These are phyloP conservation scores for Hypotaenidia philippensis DNA, from an alignment of 2,797 vertebrate species.

Conservation along the genomic window DNA sequence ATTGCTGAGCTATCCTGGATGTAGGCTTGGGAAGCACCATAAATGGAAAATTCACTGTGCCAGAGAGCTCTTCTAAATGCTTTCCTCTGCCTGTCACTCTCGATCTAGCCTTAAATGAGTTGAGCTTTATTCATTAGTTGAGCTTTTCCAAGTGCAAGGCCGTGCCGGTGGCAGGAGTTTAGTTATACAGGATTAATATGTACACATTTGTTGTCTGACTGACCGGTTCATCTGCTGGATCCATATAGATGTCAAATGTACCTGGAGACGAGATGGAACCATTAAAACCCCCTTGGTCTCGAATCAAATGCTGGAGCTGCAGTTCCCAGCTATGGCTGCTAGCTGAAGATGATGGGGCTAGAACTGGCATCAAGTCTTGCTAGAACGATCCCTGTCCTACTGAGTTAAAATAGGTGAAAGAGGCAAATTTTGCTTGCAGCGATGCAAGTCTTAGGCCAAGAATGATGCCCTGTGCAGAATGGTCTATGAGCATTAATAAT, in stretches of 20 bases:
- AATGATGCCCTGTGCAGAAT: background rate
- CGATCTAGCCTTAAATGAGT: background rate
- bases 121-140: background rate
- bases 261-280: background rate
- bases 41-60: background rate
- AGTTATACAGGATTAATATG: rapidly evolving
- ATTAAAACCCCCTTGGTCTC: background rate
- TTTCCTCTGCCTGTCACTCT: background rate
- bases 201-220: background rate
- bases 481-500: background rate
- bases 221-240: background rate
- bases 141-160: background rate
- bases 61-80: background rate
- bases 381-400: background rate
- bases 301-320: background rate
- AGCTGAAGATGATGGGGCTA: background rate
- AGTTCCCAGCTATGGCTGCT: background rate
- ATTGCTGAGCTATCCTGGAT: background rate
- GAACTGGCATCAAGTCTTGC: background rate
- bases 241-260: rapidly evolving
- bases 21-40: background rate
- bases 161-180: background rate
- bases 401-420: background rate
- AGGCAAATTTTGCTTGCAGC: background rate
- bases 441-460: background rate